These are phyloP conservation scores for Oryctes rhinoceros DNA, from an alignment of 1,140 invertebrate genomes.

Conservation along the genomic window DNA sequence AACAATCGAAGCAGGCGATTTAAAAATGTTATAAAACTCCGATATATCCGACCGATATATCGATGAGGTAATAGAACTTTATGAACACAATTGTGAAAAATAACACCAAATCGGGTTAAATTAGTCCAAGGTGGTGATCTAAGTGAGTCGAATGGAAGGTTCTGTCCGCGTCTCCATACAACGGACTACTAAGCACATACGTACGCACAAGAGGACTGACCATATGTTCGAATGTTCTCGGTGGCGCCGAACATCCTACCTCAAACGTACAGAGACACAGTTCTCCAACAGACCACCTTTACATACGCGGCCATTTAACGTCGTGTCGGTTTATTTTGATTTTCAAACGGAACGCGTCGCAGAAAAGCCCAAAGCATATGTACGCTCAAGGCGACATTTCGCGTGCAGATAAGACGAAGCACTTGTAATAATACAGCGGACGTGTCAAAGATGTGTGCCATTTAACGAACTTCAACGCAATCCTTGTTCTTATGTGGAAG, in stretches of 20 bases:
- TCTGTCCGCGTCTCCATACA: neutral
- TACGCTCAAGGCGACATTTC: conserved; percentile 2
- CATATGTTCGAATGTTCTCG: conserved; percentile 5
- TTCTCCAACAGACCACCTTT: neutral
- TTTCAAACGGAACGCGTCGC: neutral
- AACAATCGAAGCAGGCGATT: too few relatives aligned
- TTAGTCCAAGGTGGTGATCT: conserved; percentile 49
- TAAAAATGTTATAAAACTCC: neutral
- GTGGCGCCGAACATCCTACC: conserved; percentile 17
- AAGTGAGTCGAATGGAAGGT: conserved; percentile 44
- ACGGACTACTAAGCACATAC: conserved; percentile 17
- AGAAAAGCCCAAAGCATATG: neutral
- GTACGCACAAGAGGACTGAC: neutral
- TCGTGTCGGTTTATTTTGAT: conserved; percentile 28
- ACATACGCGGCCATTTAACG: neutral
- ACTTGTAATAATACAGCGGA: neutral
- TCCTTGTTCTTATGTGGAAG: too few relatives aligned
- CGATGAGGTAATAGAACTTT: conserved; percentile 24
- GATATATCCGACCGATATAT: neutral
- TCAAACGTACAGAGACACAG: neutral
- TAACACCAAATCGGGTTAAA: conserved; percentile 47
- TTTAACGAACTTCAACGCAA: too few relatives aligned
- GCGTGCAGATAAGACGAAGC: neutral
- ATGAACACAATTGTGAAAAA: conserved; percentile 32
- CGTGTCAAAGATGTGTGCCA: neutral